Evolutionary conservation across 2,888 invertebrate species (phyloP).

Genomic region (Polymixis flavicincta): DNA sequence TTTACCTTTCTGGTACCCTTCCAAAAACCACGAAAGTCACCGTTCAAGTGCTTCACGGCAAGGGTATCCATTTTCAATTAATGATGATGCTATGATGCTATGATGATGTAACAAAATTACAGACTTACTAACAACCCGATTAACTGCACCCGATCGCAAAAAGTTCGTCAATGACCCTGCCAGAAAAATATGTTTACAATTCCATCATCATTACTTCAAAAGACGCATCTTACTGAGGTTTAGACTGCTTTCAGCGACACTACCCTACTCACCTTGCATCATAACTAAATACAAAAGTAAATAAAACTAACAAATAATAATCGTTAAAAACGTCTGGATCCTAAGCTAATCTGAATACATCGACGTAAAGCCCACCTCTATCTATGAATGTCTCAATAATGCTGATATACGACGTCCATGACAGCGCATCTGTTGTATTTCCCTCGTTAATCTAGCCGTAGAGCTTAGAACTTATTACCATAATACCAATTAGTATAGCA

Average conservation of each 20-base stretch:
- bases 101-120: too few relatives aligned
- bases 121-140: too few relatives aligned
- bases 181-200: neutral
- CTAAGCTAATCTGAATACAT: conserved; percentile 40
- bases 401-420: conserved; percentile 48
- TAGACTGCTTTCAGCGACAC: neutral
- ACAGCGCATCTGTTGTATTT: conserved; percentile 40
- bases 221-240: neutral
- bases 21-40: too few relatives aligned
- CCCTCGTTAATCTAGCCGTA: conserved; percentile 16
- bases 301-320: conserved; percentile 1
- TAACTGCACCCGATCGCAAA: too few relatives aligned
- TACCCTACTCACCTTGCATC: neutral
- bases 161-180: too few relatives aligned
- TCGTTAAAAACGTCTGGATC: conserved; percentile 7
- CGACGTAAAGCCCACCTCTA: conserved; percentile 19
- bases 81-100: too few relatives aligned
- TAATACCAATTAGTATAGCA: conserved; percentile 3
- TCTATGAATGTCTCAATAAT: conserved; percentile 42
- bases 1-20: too few relatives aligned
- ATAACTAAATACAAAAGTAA: conserved; percentile 5
- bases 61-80: too few relatives aligned
- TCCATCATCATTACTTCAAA: neutral
- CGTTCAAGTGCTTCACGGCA: too few relatives aligned
- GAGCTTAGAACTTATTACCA: conserved; percentile 19